Percentiles rank a stretch among this genome's conserved stretches.
These are phyloP conservation scores for Ellobium chinense DNA, from an alignment of 2,888 invertebrate genomes.

Conservation along the genomic window DNA sequence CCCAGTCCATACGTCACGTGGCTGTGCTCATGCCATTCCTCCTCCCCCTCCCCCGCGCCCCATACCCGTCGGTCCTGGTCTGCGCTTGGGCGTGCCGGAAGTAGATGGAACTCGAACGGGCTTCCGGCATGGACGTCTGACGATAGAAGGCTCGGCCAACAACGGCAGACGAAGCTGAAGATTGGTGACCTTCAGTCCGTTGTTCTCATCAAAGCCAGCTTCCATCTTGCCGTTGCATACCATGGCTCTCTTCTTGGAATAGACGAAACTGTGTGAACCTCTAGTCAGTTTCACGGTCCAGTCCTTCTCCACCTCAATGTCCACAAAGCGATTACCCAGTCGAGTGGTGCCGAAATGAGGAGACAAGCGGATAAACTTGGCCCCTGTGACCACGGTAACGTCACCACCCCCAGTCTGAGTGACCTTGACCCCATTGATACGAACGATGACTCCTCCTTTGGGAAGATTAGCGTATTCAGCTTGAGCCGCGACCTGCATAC, in stretches of 20 bases:
- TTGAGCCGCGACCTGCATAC: conserved; percentile 70
- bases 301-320: conserved; percentile 77
- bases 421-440: conserved; percentile 77
- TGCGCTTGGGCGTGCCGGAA: conserved; percentile 21
- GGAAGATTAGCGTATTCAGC: conserved; percentile 74
- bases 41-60: conserved; percentile 1
- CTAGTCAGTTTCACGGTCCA: conserved; percentile 70
- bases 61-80: conserved; percentile 17
- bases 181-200: conserved; percentile 59
- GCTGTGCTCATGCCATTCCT: no score
- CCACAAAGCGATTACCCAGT: conserved; percentile 76
- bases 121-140: conserved; percentile 37
- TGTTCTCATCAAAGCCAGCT: conserved; percentile 63
- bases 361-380: conserved; percentile 77
- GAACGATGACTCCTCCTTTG: conserved; percentile 73
- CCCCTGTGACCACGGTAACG: conserved; percentile 76
- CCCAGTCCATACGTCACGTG: no score
- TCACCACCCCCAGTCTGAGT: conserved; percentile 76
- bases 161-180: conserved; percentile 58
- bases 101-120: conserved; percentile 13
- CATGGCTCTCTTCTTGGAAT: conserved; percentile 59
- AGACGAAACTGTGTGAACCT: conserved; percentile 67
- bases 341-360: conserved; percentile 71
- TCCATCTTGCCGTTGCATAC: conserved; percentile 69
- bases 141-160: conserved; percentile 45